Conservation (phyloP, 2,797 vertebrate genomes). For the Babyrousa celebensis region DNA sequence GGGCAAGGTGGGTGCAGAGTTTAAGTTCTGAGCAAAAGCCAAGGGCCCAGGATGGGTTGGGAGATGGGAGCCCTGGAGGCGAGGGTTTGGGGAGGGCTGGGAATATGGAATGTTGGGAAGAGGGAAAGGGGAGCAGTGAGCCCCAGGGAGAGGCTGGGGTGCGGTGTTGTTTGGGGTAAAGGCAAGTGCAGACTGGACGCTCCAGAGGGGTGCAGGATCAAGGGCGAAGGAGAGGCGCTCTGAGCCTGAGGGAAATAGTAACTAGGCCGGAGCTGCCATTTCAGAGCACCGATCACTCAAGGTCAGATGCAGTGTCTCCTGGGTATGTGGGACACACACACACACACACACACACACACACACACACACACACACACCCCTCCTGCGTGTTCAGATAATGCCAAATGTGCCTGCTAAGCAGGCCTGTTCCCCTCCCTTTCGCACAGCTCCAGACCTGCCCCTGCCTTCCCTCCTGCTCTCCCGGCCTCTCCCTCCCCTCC, state of each 20-base stretch:
- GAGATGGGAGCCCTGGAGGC: not conserved
- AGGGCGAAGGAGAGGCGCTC: not conserved
- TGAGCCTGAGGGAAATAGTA: not conserved
- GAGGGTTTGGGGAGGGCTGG: not conserved
- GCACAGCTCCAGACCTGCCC: not conserved
- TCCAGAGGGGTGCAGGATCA: not conserved
- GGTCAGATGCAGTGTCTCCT: constrained; percentile 11
- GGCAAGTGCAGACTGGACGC: not conserved
- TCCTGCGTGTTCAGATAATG: not conserved
- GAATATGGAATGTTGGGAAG: too few species aligned
- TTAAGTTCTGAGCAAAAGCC: not conserved
- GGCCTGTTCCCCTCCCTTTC: not conserved
- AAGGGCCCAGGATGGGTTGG: not conserved
- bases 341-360: not conserved
- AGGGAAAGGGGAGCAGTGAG: not conserved
- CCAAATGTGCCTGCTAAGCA: not conserved
- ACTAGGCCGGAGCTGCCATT: not conserved
- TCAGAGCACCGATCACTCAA: not conserved
- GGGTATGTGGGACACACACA: not conserved
- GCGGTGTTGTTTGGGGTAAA: not conserved
- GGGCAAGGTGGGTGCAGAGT: not conserved
- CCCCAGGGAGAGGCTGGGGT: not conserved
- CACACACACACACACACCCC: not conserved
- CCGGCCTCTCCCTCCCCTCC: not conserved
- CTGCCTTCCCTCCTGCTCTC: not conserved